phyloP scores from a whole-genome alignment of 1,140 invertebrate species.

The Melitaea cinxia region DNA sequence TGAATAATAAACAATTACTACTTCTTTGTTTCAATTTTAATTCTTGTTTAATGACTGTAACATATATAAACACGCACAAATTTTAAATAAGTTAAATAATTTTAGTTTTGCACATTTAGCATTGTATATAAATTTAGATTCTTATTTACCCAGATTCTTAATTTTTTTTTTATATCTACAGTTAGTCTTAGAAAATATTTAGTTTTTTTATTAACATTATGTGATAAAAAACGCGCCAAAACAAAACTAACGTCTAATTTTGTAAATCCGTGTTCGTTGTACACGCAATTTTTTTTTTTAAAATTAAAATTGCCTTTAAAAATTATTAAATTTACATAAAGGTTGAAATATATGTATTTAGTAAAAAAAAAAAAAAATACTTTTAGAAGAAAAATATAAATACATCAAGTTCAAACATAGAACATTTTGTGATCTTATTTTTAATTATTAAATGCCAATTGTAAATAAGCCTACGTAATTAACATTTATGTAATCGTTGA shows the following conservation, averaged over 20 bases:
- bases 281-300: no score
- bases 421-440: not conserved
- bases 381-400: no score
- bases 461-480: constrained; percentile 7
- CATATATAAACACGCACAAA: not conserved
- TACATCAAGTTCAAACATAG: no score
- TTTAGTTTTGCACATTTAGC: no score
- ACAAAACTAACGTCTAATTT: not conserved
- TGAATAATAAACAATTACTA: not conserved
- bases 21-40: constrained; percentile 1
- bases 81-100: no score
- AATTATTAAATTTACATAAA: no score
- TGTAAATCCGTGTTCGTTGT: no score
- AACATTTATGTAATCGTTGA: constrained; percentile 14
- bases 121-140: no score
- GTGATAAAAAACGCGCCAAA: not conserved
- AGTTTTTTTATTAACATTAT: not conserved
- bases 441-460: not conserved
- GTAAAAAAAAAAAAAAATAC: no score
- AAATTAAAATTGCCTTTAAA: no score
- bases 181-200: no score
- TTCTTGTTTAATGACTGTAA: constrained; percentile 11
- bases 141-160: not conserved
- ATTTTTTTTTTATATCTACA: not conserved
- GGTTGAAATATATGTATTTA: no score